phyloP scores from a whole-genome alignment of 2,113 vertebrate species.

The Syngnathus typhle region DNA sequence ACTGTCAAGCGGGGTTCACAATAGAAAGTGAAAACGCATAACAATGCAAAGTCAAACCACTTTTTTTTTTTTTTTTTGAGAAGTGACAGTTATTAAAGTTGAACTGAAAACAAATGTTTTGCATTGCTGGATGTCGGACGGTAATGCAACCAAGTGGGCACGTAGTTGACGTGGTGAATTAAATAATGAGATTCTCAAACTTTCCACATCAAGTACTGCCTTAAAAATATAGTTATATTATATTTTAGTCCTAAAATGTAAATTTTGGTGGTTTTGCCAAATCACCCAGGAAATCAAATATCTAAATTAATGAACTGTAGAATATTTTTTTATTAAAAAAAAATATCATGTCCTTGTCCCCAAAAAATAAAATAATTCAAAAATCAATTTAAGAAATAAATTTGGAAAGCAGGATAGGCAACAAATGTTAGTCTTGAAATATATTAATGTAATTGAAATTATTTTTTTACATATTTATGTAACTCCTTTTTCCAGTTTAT shows the following conservation, averaged over 20 bases:
- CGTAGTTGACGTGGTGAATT: neutral
- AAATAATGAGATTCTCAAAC: neutral
- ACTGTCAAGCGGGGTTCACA: constrained; percentile 53
- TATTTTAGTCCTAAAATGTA: neutral
- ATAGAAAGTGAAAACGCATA: constrained; percentile 23
- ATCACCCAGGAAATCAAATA: neutral
- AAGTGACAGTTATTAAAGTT: neutral
- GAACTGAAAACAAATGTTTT: neutral
- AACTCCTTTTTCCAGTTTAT: no score
- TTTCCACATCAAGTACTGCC: neutral
- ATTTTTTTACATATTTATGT: no score
- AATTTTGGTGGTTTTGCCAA: neutral
- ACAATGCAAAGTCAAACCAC: constrained; percentile 8
- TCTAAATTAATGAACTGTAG: no score
- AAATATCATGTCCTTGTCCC: no score
- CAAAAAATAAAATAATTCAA: no score
- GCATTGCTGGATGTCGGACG: neutral
- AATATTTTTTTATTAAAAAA: no score
- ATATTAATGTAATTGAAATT: no score
- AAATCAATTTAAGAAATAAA: no score
- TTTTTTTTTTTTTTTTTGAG: neutral
- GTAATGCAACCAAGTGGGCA: neutral
- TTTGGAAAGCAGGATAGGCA: no score
- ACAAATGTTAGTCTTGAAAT: no score
- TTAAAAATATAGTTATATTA: neutral